Conservation (phyloP, 2,797 vertebrate genomes). For the Tachyglossus aculeatus region DNA sequence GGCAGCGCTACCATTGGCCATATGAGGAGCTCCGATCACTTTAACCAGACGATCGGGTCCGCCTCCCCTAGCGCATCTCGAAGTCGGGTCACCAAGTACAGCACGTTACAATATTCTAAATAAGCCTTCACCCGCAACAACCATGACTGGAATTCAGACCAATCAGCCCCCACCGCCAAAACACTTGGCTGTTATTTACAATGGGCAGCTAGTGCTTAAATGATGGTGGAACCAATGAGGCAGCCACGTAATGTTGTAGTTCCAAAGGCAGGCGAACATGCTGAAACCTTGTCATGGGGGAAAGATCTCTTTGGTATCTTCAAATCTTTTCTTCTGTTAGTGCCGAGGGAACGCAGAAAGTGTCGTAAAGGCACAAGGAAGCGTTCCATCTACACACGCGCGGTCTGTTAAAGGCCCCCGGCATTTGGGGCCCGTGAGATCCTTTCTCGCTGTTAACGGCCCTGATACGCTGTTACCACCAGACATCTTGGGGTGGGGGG, state of each 20-base stretch:
- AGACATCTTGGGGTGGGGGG: not conserved
- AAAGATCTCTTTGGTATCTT: constrained; percentile 14
- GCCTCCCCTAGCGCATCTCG: constrained; percentile 57
- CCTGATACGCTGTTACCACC: too few species aligned
- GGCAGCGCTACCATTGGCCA: constrained; percentile 58
- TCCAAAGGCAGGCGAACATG: constrained; percentile 44
- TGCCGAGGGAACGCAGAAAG: not conserved
- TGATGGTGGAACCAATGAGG: constrained; percentile 1
- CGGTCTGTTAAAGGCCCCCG: not conserved
- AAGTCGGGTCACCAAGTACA: constrained; percentile 66
- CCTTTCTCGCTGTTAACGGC: not conserved
- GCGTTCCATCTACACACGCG: not conserved
- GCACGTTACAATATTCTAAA: constrained; percentile 75
- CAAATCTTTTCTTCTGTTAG: constrained; percentile 22
- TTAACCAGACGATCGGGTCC: constrained; percentile 57
- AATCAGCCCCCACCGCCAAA: constrained; percentile 30
- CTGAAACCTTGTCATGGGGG: constrained; percentile 11
- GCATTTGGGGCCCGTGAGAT: not conserved
- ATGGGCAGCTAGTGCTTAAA: constrained; percentile 34
- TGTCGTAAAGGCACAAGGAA: constrained; percentile 1
- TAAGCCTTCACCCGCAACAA: constrained; percentile 28
- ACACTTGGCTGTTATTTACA: constrained; percentile 49
- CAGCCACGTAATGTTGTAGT: not conserved
- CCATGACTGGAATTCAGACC: not conserved
- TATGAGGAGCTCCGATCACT: constrained; percentile 59